Conservation (phyloP, 2,888 invertebrate species). For the Ferrisia virgata region DNA sequence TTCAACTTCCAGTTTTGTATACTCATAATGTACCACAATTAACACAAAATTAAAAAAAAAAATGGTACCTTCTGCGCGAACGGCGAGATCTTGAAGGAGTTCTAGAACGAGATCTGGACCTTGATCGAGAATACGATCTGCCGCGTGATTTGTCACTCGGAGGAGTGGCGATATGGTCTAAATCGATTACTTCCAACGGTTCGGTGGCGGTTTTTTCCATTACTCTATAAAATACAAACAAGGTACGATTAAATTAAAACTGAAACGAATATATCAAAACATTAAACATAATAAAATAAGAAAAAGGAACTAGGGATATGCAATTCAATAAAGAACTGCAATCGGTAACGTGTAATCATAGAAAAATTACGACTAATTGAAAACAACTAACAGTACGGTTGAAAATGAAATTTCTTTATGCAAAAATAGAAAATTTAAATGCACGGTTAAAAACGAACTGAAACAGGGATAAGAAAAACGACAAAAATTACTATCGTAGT, state of each 20-base stretch:
- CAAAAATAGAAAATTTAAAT: no score
- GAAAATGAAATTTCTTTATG: no score
- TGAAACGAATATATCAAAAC: neutral
- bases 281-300: neutral
- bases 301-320: no score
- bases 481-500: no score
- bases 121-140: slow-evolving; percentile 51
- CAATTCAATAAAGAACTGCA: no score
- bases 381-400: no score
- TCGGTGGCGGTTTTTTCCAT: slow-evolving; percentile 41
- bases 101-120: slow-evolving; percentile 54
- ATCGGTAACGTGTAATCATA: no score
- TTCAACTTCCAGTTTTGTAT: no score
- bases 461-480: no score
- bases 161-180: slow-evolving; percentile 48
- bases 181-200: slow-evolving; percentile 48
- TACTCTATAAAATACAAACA: slow-evolving; percentile 13
- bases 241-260: neutral
- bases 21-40: no score
- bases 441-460: no score
- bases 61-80: slow-evolving; percentile 42
- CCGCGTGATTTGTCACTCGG: slow-evolving; percentile 44
- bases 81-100: slow-evolving; percentile 53
- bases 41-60: neutral
- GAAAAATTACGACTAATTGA: no score